Conservation (phyloP, 2,113 vertebrate species). For the Syngnathoides biaculeatus region DNA sequence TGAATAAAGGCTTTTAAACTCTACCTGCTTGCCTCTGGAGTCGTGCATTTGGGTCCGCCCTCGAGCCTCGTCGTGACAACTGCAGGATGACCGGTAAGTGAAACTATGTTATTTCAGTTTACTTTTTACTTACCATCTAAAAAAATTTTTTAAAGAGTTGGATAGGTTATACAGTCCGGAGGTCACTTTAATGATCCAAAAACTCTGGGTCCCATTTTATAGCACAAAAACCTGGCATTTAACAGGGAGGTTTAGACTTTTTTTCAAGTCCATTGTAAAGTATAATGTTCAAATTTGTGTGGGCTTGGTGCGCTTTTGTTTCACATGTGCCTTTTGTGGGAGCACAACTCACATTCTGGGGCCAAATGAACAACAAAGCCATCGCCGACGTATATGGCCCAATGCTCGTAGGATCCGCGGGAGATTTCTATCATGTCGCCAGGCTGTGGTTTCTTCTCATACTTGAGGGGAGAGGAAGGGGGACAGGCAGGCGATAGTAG, state of each 20-base stretch:
- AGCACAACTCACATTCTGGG: conserved; percentile 68
- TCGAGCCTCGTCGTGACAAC: no score
- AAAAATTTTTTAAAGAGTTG: no score
- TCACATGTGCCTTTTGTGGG: background rate
- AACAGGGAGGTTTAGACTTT: background rate
- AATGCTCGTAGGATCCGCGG: conserved; percentile 78
- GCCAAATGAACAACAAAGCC: conserved; percentile 81
- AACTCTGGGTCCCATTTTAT: no score
- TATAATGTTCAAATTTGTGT: background rate
- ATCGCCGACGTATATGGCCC: conserved; percentile 82
- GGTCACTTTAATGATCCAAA: no score
- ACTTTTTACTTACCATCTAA: no score
- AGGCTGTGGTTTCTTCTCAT: conserved; percentile 66
- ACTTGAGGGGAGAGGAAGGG: conserved; percentile 24
- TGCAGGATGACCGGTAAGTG: no score
- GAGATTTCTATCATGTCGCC: conserved; percentile 84
- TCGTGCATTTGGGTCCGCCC: no score
- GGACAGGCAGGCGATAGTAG: background rate
- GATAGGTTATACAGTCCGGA: no score
- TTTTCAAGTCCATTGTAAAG: background rate
- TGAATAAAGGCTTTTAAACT: no score
- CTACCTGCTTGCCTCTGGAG: no score
- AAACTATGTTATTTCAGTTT: no score
- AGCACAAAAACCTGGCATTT: no score
- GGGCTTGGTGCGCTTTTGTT: background rate